Percentiles rank a stretch among this genome's conserved stretches.
Conservation (phyloP, 2,113 vertebrate genomes). For the Oxygymnocypris stewartii region DNA sequence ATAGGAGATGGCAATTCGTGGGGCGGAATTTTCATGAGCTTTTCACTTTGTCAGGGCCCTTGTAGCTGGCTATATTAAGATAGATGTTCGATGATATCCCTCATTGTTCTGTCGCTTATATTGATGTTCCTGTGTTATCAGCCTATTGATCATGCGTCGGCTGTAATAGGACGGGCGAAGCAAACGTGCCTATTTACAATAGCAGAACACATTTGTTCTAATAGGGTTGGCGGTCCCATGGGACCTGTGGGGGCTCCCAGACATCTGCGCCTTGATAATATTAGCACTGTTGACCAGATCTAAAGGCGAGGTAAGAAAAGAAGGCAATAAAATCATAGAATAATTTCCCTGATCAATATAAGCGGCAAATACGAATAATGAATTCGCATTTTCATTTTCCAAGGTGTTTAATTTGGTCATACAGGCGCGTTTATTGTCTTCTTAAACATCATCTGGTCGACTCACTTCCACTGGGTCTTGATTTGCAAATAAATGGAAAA, state of each 20-base stretch:
- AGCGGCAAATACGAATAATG: conserved; percentile 78
- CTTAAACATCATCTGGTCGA: conserved; percentile 89
- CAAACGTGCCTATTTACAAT: conserved; percentile 99
- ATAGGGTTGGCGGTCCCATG: conserved; percentile 95
- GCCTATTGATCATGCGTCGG: conserved; percentile 99
- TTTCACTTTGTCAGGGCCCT: conserved; percentile 95
- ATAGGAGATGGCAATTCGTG: conserved; percentile 97
- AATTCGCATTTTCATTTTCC: conserved; percentile 72
- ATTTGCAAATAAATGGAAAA: conserved; percentile 99
- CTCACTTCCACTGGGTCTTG: conserved; percentile 90
- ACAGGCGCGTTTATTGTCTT: conserved; percentile 85
- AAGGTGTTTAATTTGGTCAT: conserved; percentile 84
- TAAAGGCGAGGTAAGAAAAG: conserved; percentile 69
- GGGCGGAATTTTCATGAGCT: conserved; percentile 99
- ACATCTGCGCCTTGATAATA: conserved; percentile 98
- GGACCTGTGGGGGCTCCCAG: conserved; percentile 91
- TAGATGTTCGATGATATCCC: conserved; percentile 99
- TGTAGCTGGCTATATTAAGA: conserved; percentile 99
- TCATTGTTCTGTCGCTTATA: conserved; percentile 99
- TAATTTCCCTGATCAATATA: conserved; percentile 64
- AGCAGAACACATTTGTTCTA: conserved; percentile 99
- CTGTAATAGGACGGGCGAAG: conserved; percentile 99
- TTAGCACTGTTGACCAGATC: conserved; percentile 90
- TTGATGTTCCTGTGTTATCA: conserved; percentile 99
- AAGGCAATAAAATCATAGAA: conserved; percentile 55